A percentile compares a stretch with the other conserved stretches of the same genome.
phyloP scores from a whole-genome alignment of 1,140 invertebrate species.

The Homalodisca vitripennis region DNA sequence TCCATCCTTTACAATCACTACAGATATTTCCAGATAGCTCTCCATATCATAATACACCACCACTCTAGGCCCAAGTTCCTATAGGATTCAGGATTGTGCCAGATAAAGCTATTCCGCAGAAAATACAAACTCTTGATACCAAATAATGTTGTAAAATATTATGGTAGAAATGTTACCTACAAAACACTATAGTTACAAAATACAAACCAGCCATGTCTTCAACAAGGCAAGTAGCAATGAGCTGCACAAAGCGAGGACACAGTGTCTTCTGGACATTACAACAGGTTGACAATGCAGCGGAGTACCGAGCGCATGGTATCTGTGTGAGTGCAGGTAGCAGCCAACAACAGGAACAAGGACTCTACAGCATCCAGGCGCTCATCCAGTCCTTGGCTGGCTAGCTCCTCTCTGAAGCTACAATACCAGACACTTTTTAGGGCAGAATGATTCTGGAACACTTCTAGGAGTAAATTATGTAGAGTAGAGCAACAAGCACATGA shows the following conservation, averaged over 20 bases:
- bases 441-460: too few relatives aligned
- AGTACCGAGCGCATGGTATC: slow-evolving; percentile 43
- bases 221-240: slow-evolving; percentile 47
- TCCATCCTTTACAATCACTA: too few relatives aligned
- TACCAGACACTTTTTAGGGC: too few relatives aligned
- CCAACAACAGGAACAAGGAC: slow-evolving; percentile 66
- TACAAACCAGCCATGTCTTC: slow-evolving; percentile 17
- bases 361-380: slow-evolving; percentile 60
- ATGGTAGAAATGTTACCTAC: slow-evolving; percentile 6
- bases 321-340: slow-evolving; percentile 35
- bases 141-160: background rate
- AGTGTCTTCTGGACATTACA: slow-evolving; percentile 58
- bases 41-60: too few relatives aligned
- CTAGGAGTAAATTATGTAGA: too few relatives aligned
- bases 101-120: background rate
- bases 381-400: slow-evolving; percentile 57
- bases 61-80: too few relatives aligned
- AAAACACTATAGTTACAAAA: too few relatives aligned
- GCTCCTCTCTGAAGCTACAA: slow-evolving; percentile 62
- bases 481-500: too few relatives aligned
- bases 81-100: background rate
- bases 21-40: too few relatives aligned
- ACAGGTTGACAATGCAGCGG: slow-evolving; percentile 69
- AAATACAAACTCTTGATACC: background rate
- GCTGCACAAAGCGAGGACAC: slow-evolving; percentile 61